Evolutionary conservation across 2,797 vertebrate species (phyloP).

Genomic region (Amphiprion clarkii): DNA sequence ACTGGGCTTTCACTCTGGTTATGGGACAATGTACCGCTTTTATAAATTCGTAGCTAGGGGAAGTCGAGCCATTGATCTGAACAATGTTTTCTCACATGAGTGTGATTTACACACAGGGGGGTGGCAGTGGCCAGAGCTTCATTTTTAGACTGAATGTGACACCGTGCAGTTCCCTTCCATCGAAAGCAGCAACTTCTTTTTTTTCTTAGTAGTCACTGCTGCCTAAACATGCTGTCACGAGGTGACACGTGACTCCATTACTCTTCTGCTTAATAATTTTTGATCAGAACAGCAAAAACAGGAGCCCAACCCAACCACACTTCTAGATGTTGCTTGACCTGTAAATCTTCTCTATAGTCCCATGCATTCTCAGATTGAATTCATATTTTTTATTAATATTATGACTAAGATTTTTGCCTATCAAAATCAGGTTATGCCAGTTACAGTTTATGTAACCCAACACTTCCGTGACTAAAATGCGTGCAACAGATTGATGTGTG

Average conservation of each 20-base stretch:
- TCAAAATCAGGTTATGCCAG: neutral
- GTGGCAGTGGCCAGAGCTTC: conserved; percentile 17
- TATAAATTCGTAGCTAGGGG: conserved; percentile 33
- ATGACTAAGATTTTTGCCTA: neutral
- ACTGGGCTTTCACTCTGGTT: conserved; percentile 11
- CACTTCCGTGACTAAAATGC: neutral
- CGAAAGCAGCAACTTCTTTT: conserved; percentile 67
- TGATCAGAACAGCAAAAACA: neutral
- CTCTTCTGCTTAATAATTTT: conserved; percentile 6
- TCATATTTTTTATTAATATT: neutral
- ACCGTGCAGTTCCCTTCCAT: conserved; percentile 60
- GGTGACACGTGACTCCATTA: conserved; percentile 5
- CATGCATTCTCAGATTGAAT: neutral
- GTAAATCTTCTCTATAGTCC: neutral
- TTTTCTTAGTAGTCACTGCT: conserved; percentile 38
- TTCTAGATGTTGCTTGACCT: neutral
- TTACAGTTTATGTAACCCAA: neutral
- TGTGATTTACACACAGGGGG: conserved; percentile 25
- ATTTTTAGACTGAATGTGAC: conserved; percentile 60
- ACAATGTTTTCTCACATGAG: conserved; percentile 33
- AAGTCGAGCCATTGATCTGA: conserved; percentile 49
- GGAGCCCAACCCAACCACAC: conserved; percentile 12
- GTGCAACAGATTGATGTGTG: neutral
- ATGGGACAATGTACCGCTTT: neutral
- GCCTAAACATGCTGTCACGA: conserved; percentile 50